Percentiles rank a stretch among this genome's conserved stretches.
Conservation (phyloP, 2,888 invertebrate genomes). For the Melinaea marsaeus region DNA sequence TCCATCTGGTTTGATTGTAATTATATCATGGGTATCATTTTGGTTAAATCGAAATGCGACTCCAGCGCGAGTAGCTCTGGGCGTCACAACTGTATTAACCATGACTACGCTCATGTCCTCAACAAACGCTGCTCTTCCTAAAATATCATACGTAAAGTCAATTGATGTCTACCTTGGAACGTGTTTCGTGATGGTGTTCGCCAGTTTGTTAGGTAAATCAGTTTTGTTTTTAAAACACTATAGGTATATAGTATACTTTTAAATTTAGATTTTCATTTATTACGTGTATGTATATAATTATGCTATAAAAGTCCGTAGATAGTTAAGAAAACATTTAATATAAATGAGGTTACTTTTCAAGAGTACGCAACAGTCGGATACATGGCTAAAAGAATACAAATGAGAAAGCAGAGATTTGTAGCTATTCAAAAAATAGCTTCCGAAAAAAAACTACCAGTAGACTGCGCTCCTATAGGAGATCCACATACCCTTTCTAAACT, state of each 20-base stretch:
- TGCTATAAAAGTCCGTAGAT: no score
- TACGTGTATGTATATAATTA: no score
- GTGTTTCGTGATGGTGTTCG: constrained; percentile 99
- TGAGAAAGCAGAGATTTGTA: constrained; percentile 95
- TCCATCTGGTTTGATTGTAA: constrained; percentile 97
- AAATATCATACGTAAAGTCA: constrained; percentile 98
- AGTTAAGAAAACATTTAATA: no score
- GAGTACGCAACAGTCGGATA: constrained; percentile 99
- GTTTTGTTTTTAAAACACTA: constrained; percentile 1
- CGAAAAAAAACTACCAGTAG: constrained; percentile 91
- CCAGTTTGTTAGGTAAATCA: constrained; percentile 92
- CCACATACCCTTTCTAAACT: constrained; percentile 83
- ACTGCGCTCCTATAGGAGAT: constrained; percentile 85
- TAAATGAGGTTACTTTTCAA: constrained; percentile 67
- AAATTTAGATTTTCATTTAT: no score
- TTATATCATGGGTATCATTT: constrained; percentile 98
- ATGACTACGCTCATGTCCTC: constrained; percentile 99
- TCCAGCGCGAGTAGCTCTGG: constrained; percentile 94
- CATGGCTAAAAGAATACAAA: constrained; percentile 97
- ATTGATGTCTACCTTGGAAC: constrained; percentile 98
- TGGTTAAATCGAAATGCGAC: constrained; percentile 97
- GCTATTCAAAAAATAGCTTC: constrained; percentile 95
- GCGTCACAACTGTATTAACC: constrained; percentile 97
- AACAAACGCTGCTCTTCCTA: constrained; percentile 96
- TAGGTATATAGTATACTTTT: no score